These are phyloP conservation scores for Albula goreensis DNA, from an alignment of 2,113 vertebrate species.

Conservation along the genomic window DNA sequence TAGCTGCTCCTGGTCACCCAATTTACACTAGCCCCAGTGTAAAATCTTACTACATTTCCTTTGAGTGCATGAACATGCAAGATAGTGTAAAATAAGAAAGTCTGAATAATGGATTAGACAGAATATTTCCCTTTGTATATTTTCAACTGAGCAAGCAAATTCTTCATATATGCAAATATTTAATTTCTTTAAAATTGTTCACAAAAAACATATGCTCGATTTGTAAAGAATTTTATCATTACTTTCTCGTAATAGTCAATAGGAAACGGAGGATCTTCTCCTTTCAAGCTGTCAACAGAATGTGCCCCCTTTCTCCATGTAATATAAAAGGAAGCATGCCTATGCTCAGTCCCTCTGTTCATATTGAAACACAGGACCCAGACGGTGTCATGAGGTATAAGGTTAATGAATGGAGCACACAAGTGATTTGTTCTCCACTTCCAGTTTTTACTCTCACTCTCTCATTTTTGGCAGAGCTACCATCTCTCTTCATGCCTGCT, in stretches of 20 bases:
- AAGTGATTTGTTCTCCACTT: neutral
- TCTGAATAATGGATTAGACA: neutral
- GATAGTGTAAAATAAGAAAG: neutral
- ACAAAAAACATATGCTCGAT: neutral
- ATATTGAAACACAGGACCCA: neutral
- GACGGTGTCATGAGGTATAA: slow-evolving; percentile 7
- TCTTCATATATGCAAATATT: neutral
- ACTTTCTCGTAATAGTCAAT: neutral
- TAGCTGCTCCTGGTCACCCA: neutral
- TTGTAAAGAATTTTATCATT: neutral
- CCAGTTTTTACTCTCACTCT: neutral
- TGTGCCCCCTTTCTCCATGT: neutral
- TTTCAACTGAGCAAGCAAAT: neutral
- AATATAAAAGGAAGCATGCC: neutral
- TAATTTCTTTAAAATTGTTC: neutral
- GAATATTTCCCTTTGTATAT: neutral
- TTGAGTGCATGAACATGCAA: neutral
- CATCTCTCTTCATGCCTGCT: slow-evolving; percentile 19
- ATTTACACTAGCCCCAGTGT: neutral
- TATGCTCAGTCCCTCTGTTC: neutral
- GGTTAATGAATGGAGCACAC: slow-evolving; percentile 5
- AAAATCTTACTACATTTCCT: neutral
- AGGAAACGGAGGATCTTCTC: neutral
- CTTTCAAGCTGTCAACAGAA: neutral
- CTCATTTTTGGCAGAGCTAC: slow-evolving; percentile 20